Conservation (phyloP, 2,113 vertebrate species). For the Python bivittatus region DNA sequence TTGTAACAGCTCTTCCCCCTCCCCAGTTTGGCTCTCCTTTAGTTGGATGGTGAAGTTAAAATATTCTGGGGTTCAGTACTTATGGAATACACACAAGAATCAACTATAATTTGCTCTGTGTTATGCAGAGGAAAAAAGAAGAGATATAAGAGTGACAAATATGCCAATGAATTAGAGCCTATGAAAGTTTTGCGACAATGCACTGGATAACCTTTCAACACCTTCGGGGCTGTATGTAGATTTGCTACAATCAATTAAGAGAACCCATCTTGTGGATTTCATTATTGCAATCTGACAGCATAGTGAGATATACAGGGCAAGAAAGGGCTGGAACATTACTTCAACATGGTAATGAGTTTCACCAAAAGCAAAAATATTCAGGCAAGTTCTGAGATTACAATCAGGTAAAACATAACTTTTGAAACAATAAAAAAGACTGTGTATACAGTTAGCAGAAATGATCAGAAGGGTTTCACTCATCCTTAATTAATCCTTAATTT, state of each 20-base stretch:
- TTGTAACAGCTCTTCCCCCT: neutral
- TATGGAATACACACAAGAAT: neutral
- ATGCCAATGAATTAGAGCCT: neutral
- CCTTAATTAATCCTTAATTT: slow-evolving; percentile 16
- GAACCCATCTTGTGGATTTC: neutral
- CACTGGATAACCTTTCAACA: neutral
- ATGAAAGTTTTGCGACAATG: neutral
- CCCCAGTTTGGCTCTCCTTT: neutral
- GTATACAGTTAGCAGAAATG: neutral
- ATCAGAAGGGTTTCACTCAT: neutral
- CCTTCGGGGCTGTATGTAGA: neutral
- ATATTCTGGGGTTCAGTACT: neutral
- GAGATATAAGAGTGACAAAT: neutral
- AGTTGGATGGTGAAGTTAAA: neutral
- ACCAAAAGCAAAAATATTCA: neutral
- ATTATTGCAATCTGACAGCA: neutral
- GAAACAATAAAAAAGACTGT: neutral
- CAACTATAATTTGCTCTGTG: neutral
- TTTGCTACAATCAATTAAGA: neutral
- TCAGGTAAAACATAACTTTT: neutral
- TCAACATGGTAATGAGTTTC: neutral
- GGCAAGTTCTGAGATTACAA: neutral
- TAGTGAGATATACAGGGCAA: neutral
- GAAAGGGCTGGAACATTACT: neutral
- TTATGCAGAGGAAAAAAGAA: no score